These are phyloP conservation scores for Ceratosolen solmsi DNA, from an alignment of 1,140 invertebrate species.

Conservation along the genomic window DNA sequence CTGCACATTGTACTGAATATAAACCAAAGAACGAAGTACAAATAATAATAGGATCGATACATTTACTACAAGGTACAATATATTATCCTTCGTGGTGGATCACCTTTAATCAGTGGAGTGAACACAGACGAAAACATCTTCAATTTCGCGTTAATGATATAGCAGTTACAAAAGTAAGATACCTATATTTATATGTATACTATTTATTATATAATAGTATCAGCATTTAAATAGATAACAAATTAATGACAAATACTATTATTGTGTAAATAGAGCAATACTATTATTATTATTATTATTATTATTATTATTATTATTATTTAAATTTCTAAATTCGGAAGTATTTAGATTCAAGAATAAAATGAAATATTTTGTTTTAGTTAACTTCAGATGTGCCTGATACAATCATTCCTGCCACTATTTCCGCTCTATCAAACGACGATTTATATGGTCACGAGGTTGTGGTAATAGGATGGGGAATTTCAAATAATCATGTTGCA, in stretches of 20 bases:
- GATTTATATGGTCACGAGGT: neutral
- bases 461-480: neutral
- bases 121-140: neutral
- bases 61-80: neutral
- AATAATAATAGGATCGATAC: neutral
- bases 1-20: neutral
- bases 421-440: neutral
- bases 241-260: no score
- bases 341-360: no score
- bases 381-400: neutral
- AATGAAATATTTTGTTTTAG: neutral
- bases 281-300: no score
- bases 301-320: no score
- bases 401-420: neutral
- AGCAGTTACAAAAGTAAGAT: neutral
- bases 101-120: neutral
- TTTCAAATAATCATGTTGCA: neutral
- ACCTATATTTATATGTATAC: neutral
- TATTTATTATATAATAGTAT: neutral
- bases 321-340: no score
- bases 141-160: neutral
- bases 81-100: slow-evolving; percentile 5
- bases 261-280: no score
- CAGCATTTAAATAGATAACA: no score
- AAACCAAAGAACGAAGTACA: neutral